Conservation (phyloP, 2,888 invertebrate genomes). For the Pinctada fucata region DNA sequence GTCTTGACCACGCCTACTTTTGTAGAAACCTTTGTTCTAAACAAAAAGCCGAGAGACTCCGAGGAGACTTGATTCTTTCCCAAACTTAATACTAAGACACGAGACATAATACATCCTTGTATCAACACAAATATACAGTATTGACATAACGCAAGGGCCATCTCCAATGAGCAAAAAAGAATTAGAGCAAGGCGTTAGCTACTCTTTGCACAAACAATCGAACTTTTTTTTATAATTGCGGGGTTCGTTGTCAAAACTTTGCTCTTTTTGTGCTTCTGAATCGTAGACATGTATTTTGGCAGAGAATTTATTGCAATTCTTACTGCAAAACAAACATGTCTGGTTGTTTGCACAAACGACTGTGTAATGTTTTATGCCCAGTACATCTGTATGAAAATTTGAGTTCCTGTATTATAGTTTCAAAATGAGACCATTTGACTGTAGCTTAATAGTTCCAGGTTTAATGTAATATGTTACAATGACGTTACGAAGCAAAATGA, state of each 20-base stretch:
- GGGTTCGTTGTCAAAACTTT: slow-evolving; percentile 21
- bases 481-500: too few species aligned
- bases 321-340: not conserved
- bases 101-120: slow-evolving; percentile 25
- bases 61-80: slow-evolving; percentile 18
- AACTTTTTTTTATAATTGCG: slow-evolving; percentile 1
- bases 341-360: not conserved
- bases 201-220: not conserved
- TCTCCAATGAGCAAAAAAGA: not conserved
- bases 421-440: too few species aligned
- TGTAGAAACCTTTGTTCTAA: slow-evolving; percentile 12
- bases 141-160: slow-evolving; percentile 25
- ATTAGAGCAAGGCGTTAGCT: slow-evolving; percentile 10
- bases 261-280: slow-evolving; percentile 27
- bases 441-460: too few species aligned
- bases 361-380: not conserved
- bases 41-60: slow-evolving; percentile 22
- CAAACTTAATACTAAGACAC: not conserved
- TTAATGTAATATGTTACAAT: too few species aligned
- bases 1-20: slow-evolving; percentile 21
- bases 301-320: too few species aligned
- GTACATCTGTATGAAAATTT: not conserved
- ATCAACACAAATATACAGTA: slow-evolving; percentile 32
- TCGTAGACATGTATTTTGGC: not conserved
- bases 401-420: too few species aligned